These are phyloP conservation scores for Bombus haemorrhoidalis DNA, from an alignment of 1,140 invertebrate species.

Conservation along the genomic window DNA sequence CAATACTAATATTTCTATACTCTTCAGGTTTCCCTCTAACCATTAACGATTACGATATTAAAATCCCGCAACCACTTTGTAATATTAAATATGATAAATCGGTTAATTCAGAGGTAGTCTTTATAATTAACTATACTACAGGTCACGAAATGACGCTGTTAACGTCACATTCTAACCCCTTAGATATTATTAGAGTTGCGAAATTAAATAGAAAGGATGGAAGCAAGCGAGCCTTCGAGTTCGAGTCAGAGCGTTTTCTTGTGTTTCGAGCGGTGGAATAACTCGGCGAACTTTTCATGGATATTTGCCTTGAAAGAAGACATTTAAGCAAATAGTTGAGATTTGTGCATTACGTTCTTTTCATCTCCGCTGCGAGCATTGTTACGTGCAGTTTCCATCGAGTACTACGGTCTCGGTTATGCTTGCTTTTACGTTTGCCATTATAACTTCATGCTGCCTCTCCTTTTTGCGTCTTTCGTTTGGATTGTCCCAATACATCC, in stretches of 20 bases:
- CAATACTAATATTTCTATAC: no score
- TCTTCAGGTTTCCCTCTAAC: no score
- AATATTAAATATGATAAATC: no score
- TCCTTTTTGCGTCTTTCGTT: conserved; percentile 3
- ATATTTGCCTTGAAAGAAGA: conserved; percentile 13
- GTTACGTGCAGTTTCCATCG: not conserved
- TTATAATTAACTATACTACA: not conserved
- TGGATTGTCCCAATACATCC: conserved; percentile 3
- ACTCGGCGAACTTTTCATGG: not conserved
- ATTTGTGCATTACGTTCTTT: conserved; percentile 17
- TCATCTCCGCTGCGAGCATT: not conserved
- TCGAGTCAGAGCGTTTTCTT: not conserved
- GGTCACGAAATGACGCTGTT: not conserved
- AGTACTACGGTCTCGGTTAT: not conserved
- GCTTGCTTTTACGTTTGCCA: not conserved
- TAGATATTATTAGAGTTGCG: not conserved
- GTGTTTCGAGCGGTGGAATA: not conserved
- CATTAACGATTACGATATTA: no score
- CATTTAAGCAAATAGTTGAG: conserved; percentile 4
- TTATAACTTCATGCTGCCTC: conserved; percentile 3
- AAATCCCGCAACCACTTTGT: no score
- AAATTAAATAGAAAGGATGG: not conserved
- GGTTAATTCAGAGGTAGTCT: no score
- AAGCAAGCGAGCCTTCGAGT: not conserved
- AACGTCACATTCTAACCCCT: no score